A percentile compares a stretch with the other conserved stretches of the same genome.
These are phyloP conservation scores for Pimpla rufipes DNA, from an alignment of 2,888 invertebrate species.

Conservation along the genomic window DNA sequence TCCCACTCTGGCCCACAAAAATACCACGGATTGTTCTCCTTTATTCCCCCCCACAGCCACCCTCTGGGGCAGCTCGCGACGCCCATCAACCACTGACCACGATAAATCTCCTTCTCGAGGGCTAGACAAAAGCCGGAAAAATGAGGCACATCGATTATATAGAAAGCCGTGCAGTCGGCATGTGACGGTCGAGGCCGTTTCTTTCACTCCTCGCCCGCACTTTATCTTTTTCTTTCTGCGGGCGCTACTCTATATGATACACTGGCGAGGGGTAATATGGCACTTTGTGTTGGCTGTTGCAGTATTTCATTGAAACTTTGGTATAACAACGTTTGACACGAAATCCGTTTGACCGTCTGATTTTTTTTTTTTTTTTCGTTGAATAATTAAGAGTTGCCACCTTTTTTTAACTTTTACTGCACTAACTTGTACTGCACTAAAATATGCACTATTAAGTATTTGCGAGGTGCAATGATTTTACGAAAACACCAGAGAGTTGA, in stretches of 20 bases:
- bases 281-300: background rate
- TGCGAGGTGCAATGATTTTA: background rate
- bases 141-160: conserved; percentile 81
- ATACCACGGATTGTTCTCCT: conserved; percentile 63
- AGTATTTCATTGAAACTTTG: background rate
- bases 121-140: conserved; percentile 81
- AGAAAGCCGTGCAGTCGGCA: conserved; percentile 42
- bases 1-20: conserved; percentile 55
- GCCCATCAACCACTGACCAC: conserved; percentile 73
- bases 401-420: no score
- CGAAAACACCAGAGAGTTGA: background rate
- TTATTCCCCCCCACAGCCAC: conserved; percentile 38
- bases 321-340: no score
- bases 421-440: background rate
- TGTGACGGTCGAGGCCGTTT: conserved; percentile 20
- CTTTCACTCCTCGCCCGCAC: background rate
- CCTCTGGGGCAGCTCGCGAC: conserved; percentile 60
- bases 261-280: background rate
- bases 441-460: background rate
- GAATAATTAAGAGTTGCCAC: no score
- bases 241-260: background rate
- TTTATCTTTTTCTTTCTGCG: conserved; percentile 33
- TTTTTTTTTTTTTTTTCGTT: no score
- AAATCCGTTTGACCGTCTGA: no score
- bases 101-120: conserved; percentile 77